Evolutionary conservation across 2,113 vertebrate species (phyloP).

Genomic region (Corythornis cristatus): DNA sequence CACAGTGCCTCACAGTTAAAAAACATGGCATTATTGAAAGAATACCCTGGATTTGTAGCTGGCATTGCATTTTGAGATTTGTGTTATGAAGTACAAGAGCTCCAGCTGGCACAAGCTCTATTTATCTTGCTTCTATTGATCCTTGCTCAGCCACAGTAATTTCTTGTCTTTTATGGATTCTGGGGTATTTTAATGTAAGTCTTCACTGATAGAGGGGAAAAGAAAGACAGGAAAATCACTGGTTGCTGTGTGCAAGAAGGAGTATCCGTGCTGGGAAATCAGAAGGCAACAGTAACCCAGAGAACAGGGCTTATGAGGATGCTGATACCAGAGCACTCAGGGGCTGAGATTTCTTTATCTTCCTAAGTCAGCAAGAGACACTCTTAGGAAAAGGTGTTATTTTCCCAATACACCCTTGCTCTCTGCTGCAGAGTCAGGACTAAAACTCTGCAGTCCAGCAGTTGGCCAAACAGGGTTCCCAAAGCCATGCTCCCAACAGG

Average conservation of each 20-base stretch:
- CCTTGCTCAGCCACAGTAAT: not conserved
- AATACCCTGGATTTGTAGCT: not conserved
- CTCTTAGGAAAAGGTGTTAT: not conserved
- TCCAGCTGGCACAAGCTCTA: not conserved
- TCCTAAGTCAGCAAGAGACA: not conserved
- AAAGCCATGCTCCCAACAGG: not conserved
- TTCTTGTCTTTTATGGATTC: not conserved
- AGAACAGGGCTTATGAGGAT: not conserved
- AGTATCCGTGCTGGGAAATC: not conserved
- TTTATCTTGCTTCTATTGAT: not conserved
- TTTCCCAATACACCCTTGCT: not conserved
- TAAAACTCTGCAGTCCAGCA: not conserved
- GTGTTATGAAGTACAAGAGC: not conserved
- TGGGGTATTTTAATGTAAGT: not conserved
- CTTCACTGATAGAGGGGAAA: not conserved
- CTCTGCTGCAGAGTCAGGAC: not conserved
- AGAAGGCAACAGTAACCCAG: not conserved
- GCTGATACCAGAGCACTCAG: not conserved
- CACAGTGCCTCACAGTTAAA: not conserved
- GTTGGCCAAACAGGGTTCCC: not conserved
- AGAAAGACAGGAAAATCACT: not conserved
- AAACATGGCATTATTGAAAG: not conserved
- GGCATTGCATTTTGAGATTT: not conserved
- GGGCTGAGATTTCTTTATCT: not conserved
- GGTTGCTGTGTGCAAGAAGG: not conserved